These are phyloP conservation scores for Ormyrus pomaceus DNA, from an alignment of 2,888 invertebrate species.

Conservation along the genomic window DNA sequence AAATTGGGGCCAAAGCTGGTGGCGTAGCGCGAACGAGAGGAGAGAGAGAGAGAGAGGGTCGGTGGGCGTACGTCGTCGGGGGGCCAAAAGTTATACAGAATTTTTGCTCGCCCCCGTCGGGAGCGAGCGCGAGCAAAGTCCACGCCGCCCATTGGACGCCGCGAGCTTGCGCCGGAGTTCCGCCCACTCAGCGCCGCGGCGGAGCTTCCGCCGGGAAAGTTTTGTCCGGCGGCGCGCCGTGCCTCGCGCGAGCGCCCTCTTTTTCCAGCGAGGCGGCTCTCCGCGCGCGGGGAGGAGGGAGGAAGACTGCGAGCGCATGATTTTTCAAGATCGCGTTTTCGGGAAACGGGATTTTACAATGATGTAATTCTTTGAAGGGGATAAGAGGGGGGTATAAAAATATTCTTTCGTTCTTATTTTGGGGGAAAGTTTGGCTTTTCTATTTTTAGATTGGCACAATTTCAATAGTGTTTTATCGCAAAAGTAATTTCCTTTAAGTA, in stretches of 20 bases:
- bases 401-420: no score
- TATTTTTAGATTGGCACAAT: no score
- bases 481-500: no score
- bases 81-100: constrained; percentile 2
- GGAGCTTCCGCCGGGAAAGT: constrained; percentile 66
- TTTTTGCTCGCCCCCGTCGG: no score
- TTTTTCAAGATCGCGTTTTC: no score
- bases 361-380: no score
- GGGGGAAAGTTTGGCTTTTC: no score
- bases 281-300: no score
- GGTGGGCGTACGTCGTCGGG: constrained; percentile 3
- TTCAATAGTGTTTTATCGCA: no score
- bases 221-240: constrained; percentile 62
- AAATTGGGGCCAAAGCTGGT: not conserved
- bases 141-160: constrained; percentile 63
- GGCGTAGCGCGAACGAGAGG: not conserved
- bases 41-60: not conserved
- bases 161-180: constrained; percentile 46
- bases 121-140: not conserved
- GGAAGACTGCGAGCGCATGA: no score
- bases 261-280: not conserved
- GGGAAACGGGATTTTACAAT: no score
- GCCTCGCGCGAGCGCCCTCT: constrained; percentile 9
- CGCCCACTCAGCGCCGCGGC: constrained; percentile 41
- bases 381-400: no score